Evolutionary conservation across 2,888 invertebrate species (phyloP), one percentile per base, ranked within the genome.

Genomic region (Cataglyphis rosenhaueri): DNA sequence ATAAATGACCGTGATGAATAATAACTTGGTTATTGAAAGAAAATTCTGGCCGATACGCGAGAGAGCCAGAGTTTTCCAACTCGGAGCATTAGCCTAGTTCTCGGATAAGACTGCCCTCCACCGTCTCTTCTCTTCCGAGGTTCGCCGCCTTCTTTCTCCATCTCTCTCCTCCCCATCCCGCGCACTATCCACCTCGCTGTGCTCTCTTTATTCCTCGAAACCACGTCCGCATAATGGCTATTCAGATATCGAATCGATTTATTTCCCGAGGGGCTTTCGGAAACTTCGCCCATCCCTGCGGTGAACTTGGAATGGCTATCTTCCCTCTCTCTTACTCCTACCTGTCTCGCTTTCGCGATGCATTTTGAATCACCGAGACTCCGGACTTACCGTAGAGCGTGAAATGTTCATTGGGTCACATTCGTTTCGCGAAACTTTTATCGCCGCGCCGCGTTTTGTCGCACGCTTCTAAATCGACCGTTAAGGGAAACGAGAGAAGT

Each of bases 241-340:
- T 91, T 89, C 92, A 91, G 91, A 92, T 92, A 92, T 91, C 92
- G 90, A 92, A 92, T 91, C 92, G 91, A 93, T 92, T 92, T 92
- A 92, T 93, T 91, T 90, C 89, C 89, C 89, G 83, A 71, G 87
- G 82, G 90, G 88, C 88, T 86, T 84, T 83, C 85, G 85, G 82
- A 87, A 89, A 88, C 87, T 89, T 88, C 66, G 78, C 74, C 65
- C 82, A 81, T 83, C 84, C 74, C 62, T 76, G 76, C 74, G 62
- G 78, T 84, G 84, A 88, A 85, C 87, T 89, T 87, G 83, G 66
- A 85, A 84, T 79, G 61, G 52, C 61, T 70, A 44, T 78, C 44
- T 70, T 35, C 12, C 18, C 29, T 44, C 35, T 81, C 73, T 64
- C 62, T 82, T 62, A 32, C 75, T 64, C 76, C 66, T 15, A 55